Evolutionary conservation across 2,797 vertebrate genomes (phyloP), one percentile per base, ranked within the genome.

Genomic region (Anguilla pacifica): DNA sequence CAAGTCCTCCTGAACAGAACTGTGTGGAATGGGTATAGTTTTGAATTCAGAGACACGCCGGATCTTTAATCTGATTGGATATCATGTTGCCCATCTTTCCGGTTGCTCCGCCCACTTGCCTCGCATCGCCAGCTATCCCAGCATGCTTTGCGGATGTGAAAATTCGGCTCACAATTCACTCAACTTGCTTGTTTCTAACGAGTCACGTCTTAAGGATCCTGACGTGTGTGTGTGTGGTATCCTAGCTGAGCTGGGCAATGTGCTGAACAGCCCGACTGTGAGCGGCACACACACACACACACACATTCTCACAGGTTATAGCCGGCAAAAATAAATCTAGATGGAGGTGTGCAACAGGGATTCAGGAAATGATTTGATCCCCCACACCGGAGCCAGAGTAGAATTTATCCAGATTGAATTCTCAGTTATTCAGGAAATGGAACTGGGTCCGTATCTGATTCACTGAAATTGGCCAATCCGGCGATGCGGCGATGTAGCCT

Each of bases 371-470:
- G 77, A 43, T 49, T 49, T 81, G 3, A 17, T 2, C 49, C 77
- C 55, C 55, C 55, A 6, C 74, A 4, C 72, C 35, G 77, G 77
- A 81, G 77, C 77, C 19, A 19, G 77, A 81, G 77, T 49, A n/a
- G 77, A 81, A 81, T 81, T 81, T 81, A 81, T 81, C 77, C 77
- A 9, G 39, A 81, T 81, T 49, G 77, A 49, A 81, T 81, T 49
- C 43, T 81, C 77, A 49, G 19, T 25, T 81, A 49, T 81, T 81
- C 35, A 46, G 77, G 77, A 81, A 49, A 49, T 81, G 77, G 77
- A 81, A n/a, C 77, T n/a, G 77, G 77, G 77, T 6, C 43, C 43
- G 43, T 10, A 25, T 31, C 17, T 81, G 43, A 81, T 25, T 81
- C 17, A n/a, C 43, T 11, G 39, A 19, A 81, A 49, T 81, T 6